These are phyloP conservation scores for Tachina grossa DNA, from an alignment of 2,888 invertebrate genomes.

Conservation along the genomic window DNA sequence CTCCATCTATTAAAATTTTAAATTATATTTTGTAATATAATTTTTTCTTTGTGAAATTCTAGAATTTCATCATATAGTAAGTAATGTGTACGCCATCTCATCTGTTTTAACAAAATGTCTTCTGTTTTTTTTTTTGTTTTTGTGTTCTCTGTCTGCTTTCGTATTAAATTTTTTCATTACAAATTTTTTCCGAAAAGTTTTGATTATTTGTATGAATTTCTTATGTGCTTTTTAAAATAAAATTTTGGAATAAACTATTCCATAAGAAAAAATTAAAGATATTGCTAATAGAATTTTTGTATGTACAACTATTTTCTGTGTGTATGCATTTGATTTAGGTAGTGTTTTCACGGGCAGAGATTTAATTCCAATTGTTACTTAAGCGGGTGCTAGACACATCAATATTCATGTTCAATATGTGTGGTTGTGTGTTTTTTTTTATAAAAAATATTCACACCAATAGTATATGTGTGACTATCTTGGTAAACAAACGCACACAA, in stretches of 20 bases:
- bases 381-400: too few species aligned
- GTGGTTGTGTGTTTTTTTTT: too few species aligned
- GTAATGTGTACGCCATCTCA: slow-evolving; percentile 42
- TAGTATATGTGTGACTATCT: too few species aligned
- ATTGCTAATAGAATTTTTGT: slow-evolving; percentile 6
- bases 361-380: too few species aligned
- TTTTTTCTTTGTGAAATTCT: background rate
- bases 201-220: background rate
- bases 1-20: background rate
- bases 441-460: too few species aligned
- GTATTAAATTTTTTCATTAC: slow-evolving; percentile 3
- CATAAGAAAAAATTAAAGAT: background rate
- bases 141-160: background rate
- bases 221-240: slow-evolving; percentile 3
- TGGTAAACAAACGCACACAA: too few species aligned
- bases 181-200: slow-evolving; percentile 15
- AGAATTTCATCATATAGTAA: slow-evolving; percentile 41
- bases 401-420: too few species aligned
- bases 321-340: background rate
- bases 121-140: slow-evolving; percentile 17
- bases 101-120: slow-evolving; percentile 58
- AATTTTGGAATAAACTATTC: slow-evolving; percentile 23
- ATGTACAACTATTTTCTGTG: background rate
- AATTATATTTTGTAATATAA: background rate
- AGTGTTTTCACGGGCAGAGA: slow-evolving; percentile 28